These are phyloP conservation scores for Hippoglossus stenolepis DNA, from an alignment of 2,113 vertebrate species.

Conservation along the genomic window DNA sequence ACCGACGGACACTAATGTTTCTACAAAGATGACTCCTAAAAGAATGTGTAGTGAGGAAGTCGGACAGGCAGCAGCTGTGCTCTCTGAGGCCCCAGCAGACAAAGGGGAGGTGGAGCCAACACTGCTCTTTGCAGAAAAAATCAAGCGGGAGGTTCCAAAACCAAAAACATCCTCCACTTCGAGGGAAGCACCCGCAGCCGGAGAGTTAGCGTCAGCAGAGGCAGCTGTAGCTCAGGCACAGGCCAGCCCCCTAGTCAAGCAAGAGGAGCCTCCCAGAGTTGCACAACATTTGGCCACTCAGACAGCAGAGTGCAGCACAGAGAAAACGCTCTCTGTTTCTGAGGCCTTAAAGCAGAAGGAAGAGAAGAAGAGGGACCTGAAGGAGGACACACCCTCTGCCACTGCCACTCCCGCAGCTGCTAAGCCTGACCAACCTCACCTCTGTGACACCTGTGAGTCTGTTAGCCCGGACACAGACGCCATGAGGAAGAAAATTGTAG, in stretches of 20 bases:
- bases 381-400: slow-evolving; percentile 72
- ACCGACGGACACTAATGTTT: slow-evolving; percentile 43
- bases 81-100: slow-evolving; percentile 80
- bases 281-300: slow-evolving; percentile 76
- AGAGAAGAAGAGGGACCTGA: slow-evolving; percentile 66
- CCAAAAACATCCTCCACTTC: slow-evolving; percentile 80
- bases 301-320: slow-evolving; percentile 76
- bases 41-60: slow-evolving; percentile 77
- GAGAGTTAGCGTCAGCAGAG: slow-evolving; percentile 77
- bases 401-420: slow-evolving; percentile 56
- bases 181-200: slow-evolving; percentile 78
- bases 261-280: slow-evolving; percentile 82
- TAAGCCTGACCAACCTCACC: slow-evolving; percentile 52
- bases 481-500: slow-evolving; percentile 85
- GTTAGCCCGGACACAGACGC: slow-evolving; percentile 54
- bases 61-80: slow-evolving; percentile 78
- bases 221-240: slow-evolving; percentile 70
- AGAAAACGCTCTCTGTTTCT: slow-evolving; percentile 59
- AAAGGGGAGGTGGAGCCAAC: slow-evolving; percentile 84
- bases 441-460: slow-evolving; percentile 49
- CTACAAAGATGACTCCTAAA: slow-evolving; percentile 71
- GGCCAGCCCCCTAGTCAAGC: slow-evolving; percentile 74
- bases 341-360: slow-evolving; percentile 59
- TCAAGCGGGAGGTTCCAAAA: slow-evolving; percentile 82
- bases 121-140: slow-evolving; percentile 75